Conservation (phyloP, 2,797 vertebrate species). For the Macroramphosus scolopax region DNA sequence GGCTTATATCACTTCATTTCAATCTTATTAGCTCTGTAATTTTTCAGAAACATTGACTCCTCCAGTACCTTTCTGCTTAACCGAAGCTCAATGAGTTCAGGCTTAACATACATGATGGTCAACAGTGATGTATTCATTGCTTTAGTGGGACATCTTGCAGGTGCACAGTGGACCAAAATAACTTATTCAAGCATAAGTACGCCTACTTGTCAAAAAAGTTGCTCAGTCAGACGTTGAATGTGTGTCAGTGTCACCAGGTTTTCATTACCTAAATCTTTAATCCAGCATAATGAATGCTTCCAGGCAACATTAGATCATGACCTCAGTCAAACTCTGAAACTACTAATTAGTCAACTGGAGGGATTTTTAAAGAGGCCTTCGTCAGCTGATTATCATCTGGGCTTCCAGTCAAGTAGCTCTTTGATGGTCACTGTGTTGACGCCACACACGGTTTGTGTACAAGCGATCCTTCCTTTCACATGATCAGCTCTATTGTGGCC, state of each 20-base stretch:
- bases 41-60: constrained; percentile 13
- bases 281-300: too few species aligned
- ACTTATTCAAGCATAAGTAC: not conserved
- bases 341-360: too few species aligned
- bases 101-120: constrained; percentile 10
- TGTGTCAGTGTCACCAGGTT: too few species aligned
- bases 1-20: constrained; percentile 9
- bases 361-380: constrained; percentile 19
- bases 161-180: not conserved
- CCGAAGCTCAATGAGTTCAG: too few species aligned
- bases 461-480: constrained; percentile 41
- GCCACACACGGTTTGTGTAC: constrained; percentile 20
- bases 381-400: constrained; percentile 24
- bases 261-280: too few species aligned
- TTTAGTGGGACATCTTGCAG: too few species aligned
- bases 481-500: constrained; percentile 45
- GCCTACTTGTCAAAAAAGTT: not conserved
- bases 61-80: too few species aligned
- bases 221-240: not conserved
- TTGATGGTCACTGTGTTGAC: constrained; percentile 23
- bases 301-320: too few species aligned
- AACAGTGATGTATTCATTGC: constrained; percentile 30
- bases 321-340: constrained; percentile 19
- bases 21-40: constrained; percentile 10
- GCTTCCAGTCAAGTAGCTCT: constrained; percentile 16